Evolutionary conservation across 2,113 vertebrate genomes (phyloP), one percentile per base, ranked within the genome.

Genomic region (Martes martes): DNA sequence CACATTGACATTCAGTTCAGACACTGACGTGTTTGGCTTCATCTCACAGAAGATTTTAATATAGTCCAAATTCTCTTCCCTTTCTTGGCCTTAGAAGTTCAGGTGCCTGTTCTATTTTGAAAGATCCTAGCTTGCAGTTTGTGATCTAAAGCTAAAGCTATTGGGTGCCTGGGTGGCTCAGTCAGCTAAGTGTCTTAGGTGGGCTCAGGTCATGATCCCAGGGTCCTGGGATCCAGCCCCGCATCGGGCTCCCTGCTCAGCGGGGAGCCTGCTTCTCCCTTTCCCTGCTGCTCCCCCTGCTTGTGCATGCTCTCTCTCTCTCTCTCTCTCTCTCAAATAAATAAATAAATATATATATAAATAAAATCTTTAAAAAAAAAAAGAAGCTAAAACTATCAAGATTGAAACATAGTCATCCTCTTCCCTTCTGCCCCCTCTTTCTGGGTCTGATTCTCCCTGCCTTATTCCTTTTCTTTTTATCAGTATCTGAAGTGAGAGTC

Each of bases 1-100:
- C 65, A 45, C 85, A 55, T 79, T 91, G 91, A 79, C 93, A 83
- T 21, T 91, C 87, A 81, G 50, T 79, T 90, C 89, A 89, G 86
- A 96, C 42, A 19, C 6, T 6, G 26, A 19, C 7, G 11, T 45
- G 80, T 59, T 90, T 63, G n/a, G 89, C 95, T 96, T 91, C 45
- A 21, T 90, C n/a, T 97, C 82, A 55, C 61, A 73, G 47, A 47
- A 93, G 82, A 69, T 55, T 94, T 69, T 36, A 6, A 65, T 87
- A 45, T 6, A 67, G 79, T 45, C 55, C 47, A n/a, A n/a, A 23
- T 88, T 94, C 36, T 52, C 59, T 92, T 96, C 80, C 55, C 80
- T 83, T 81, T 89, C 11, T 78, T 36, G 39, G 69, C 57, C 86
- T 91, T 67, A 14, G 16, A 87, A 39, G 39, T 80, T 82, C 82